Evolutionary conservation across 2,888 invertebrate species (phyloP).

Genomic region (Drosophila quinaria): DNA sequence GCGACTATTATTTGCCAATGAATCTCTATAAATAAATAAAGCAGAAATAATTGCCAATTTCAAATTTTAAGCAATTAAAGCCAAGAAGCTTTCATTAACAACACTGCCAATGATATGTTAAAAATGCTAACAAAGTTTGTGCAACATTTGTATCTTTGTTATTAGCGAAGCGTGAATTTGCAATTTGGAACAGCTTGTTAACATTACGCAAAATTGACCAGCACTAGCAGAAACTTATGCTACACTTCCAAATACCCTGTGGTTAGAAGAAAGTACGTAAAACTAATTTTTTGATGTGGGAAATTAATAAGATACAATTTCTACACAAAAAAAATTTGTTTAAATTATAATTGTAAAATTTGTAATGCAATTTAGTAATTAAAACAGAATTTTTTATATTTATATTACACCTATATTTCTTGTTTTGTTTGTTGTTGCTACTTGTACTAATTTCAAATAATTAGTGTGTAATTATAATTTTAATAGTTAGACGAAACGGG

Average conservation of each 20-base stretch:
- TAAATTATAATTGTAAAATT: too few species aligned
- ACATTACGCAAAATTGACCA: slow-evolving; percentile 25
- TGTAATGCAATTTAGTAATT: too few species aligned
- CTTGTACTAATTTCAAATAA: not conserved
- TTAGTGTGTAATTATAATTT: not conserved
- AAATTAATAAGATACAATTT: not conserved
- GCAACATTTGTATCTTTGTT: slow-evolving; percentile 6
- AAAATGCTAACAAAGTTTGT: slow-evolving; percentile 23
- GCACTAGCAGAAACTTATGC: not conserved
- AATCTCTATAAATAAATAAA: not conserved
- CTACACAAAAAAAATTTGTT: not conserved
- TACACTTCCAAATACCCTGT: not conserved
- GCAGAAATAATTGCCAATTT: not conserved
- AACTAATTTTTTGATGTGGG: not conserved
- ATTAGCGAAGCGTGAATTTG: slow-evolving; percentile 38
- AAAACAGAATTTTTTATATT: too few species aligned
- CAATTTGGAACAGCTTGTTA: slow-evolving; percentile 37
- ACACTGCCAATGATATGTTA: slow-evolving; percentile 21
- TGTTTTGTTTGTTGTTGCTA: too few species aligned
- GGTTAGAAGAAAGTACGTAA: not conserved
- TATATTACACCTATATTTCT: too few species aligned
- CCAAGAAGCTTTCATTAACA: slow-evolving; percentile 7
- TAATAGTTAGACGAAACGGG: not conserved
- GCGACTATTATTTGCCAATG: not conserved
- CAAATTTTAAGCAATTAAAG: not conserved